Evolutionary conservation across 2,888 invertebrate genomes (phyloP).

Genomic region (Geophilus truncorum): DNA sequence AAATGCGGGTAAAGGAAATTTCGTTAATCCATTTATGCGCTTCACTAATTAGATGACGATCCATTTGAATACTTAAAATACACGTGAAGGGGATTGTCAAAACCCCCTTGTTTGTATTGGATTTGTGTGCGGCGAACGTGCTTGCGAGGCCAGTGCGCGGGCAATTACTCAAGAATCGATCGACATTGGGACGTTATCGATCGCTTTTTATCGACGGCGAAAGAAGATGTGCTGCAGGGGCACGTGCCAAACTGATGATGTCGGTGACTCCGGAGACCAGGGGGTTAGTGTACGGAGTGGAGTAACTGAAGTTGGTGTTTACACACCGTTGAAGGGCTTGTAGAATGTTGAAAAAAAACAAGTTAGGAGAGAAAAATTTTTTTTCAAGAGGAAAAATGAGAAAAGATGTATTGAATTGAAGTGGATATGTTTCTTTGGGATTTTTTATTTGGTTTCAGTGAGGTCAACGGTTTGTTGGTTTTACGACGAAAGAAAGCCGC

Average conservation of each 20-base stretch:
- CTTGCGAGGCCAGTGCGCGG: background rate
- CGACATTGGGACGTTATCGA: background rate
- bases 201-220: background rate
- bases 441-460: background rate
- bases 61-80: background rate
- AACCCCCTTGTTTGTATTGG: background rate
- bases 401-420: background rate
- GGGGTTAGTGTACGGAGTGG: background rate
- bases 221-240: conserved; percentile 2
- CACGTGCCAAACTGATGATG: background rate
- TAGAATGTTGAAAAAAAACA: background rate
- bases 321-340: background rate
- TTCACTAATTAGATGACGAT: background rate
- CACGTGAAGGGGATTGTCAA: background rate
- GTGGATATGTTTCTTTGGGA: background rate
- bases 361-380: background rate
- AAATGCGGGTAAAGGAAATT: background rate
- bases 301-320: background rate
- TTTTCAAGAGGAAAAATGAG: background rate
- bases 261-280: background rate
- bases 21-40: background rate
- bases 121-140: background rate
- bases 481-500: no score
- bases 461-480: no score
- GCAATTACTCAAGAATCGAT: background rate